These are phyloP conservation scores for Eupleurogrammus muticus DNA, from an alignment of 2,797 vertebrate genomes.

Conservation along the genomic window DNA sequence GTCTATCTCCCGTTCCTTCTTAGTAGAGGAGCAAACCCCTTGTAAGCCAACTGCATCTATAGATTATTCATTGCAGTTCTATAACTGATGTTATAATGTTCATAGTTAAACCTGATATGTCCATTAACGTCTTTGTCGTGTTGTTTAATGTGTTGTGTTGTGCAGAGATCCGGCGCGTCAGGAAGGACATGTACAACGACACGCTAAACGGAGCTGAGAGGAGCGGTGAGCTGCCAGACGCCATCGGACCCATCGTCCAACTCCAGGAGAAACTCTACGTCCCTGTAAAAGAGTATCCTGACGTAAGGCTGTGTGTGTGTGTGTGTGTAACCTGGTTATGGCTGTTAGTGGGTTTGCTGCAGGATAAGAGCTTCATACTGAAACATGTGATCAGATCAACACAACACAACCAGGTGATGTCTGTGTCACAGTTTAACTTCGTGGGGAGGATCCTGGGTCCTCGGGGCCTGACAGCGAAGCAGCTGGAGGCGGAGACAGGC, in stretches of 20 bases:
- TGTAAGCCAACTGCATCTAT: too few relatives aligned
- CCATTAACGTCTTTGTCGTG: neutral
- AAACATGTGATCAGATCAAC: slow-evolving; percentile 57
- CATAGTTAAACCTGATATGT: neutral
- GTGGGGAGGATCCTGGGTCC: slow-evolving; percentile 95
- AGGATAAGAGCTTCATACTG: slow-evolving; percentile 12
- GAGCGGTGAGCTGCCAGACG: slow-evolving; percentile 90
- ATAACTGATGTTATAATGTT: too few relatives aligned
- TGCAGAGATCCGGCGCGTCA: slow-evolving; percentile 94
- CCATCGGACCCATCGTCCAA: slow-evolving; percentile 90
- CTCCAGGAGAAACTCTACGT: slow-evolving; percentile 96
- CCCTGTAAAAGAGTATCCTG: slow-evolving; percentile 95
- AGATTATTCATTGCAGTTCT: too few relatives aligned
- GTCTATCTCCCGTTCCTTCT: too few relatives aligned
- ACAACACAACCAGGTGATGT: slow-evolving; percentile 37
- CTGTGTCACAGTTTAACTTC: slow-evolving; percentile 89
- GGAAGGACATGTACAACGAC: slow-evolving; percentile 97
- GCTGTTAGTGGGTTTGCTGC: slow-evolving; percentile 31
- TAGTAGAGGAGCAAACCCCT: too few relatives aligned
- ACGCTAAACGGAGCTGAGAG: slow-evolving; percentile 91
- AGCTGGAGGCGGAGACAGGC: slow-evolving; percentile 94
- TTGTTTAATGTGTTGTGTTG: neutral
- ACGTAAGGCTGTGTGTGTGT: slow-evolving; percentile 82
- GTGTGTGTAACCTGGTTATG: slow-evolving; percentile 9
- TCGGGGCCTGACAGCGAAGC: slow-evolving; percentile 93